Evolutionary conservation across 1,140 invertebrate genomes (phyloP), one percentile per base, ranked within the genome.

Genomic region (Lerema accius): DNA sequence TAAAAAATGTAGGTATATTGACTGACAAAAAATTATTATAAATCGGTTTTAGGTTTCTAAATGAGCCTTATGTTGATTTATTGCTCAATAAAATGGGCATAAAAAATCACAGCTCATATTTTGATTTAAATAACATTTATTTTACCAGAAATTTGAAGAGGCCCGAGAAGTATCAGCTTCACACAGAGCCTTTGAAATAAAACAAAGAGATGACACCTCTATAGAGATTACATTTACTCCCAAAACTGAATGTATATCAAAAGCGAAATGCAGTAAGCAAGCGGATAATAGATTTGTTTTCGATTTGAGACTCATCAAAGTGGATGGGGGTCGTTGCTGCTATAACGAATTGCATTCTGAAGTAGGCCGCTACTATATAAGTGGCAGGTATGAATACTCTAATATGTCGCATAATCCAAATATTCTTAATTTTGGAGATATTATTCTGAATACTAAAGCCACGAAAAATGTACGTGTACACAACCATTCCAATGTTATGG

Each of bases 321-420:
- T 82, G n/a, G 74, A 84, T 48, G 84, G 78, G 14, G 69, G 51
- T 45, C 63, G 69, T 0, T 90, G 86, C 62, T 90, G 87, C 61
- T 73, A 80, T 49, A 65, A 82, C 63, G 87, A 89, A 71, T 60
- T 67, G 13, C 86, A 90, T 51, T 75, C 82, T 26, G 87, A 89
- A 84, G 71, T 88, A 45, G 84, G 83, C 0, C 71, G 87, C 61
- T 89, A 80, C 58, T 90, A 89, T 39, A 82, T 90, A 28, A 80
- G 78, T 65, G 88, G 86, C 0, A 73, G 82, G 56, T 90, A 76
- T 67, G 84, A 89, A 72, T 75, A 82, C 45, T 73, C 72, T 61
- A 69, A 77, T 63, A 67, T 90, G 11, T 61, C 55, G n/a, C 81
- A 88, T 70, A 64, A 51, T 10, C 88, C 86, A n/a, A 66, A 80